Conservation (phyloP, 2,888 invertebrate genomes). For the Embidobia sp. region DNA sequence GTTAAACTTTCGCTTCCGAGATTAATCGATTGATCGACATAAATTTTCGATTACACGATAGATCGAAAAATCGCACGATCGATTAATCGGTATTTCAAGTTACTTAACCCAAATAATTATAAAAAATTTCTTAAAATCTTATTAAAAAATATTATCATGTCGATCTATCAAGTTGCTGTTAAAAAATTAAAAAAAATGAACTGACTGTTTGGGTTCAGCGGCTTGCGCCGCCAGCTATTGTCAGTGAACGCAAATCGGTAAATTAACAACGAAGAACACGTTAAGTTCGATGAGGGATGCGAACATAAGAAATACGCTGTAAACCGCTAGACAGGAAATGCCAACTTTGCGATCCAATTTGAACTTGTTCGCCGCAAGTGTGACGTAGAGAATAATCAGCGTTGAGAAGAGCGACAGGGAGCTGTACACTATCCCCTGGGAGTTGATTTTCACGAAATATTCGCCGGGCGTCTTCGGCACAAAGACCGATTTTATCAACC, state of each 20-base stretch:
- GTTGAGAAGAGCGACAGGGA: constrained; percentile 89
- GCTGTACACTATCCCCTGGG: constrained; percentile 89
- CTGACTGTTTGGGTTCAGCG: constrained; percentile 7
- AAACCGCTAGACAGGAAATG: constrained; percentile 85
- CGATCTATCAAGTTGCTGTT: too few species aligned
- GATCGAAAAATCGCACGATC: too few species aligned
- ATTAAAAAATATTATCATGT: too few species aligned
- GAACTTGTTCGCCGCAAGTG: constrained; percentile 87
- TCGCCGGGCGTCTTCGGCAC: constrained; percentile 84
- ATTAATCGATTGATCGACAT: too few species aligned
- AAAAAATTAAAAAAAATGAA: not conserved
- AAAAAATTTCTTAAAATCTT: too few species aligned
- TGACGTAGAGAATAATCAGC: constrained; percentile 86
- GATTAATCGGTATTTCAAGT: too few species aligned
- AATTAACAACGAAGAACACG: constrained; percentile 88
- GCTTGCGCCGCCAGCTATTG: constrained; percentile 60
- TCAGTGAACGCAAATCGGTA: constrained; percentile 86
- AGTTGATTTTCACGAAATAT: constrained; percentile 87
- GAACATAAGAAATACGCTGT: constrained; percentile 86
- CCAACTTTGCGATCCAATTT: constrained; percentile 88
- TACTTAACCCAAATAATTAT: too few species aligned
- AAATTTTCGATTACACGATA: too few species aligned
- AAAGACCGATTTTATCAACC: constrained; percentile 87
- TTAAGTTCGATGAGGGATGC: constrained; percentile 90
- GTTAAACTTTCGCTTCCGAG: too few species aligned